phyloP scores from a whole-genome alignment of 2,113 vertebrate species.

The Argyrosomus japonicus region DNA sequence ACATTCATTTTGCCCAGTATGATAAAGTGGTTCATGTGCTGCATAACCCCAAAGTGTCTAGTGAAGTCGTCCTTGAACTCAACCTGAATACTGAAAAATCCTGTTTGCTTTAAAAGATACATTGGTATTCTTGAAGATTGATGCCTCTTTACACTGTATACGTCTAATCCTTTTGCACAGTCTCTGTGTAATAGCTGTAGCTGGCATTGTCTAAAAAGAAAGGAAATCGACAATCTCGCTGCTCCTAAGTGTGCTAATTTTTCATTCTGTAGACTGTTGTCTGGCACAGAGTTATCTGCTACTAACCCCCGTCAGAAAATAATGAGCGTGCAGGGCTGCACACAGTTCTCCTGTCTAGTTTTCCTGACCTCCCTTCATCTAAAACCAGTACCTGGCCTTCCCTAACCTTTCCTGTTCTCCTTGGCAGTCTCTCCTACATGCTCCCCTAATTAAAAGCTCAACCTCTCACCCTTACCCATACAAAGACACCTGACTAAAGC shows the following conservation, averaged over 20 bases:
- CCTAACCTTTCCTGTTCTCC: constrained; percentile 70
- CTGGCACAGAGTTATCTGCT: constrained; percentile 51
- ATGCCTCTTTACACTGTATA: constrained; percentile 7
- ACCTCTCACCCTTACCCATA: constrained; percentile 66
- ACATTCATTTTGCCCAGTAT: constrained; percentile 27
- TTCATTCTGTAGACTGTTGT: constrained; percentile 43
- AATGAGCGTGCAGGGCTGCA: constrained; percentile 67
- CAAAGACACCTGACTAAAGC: constrained; percentile 55
- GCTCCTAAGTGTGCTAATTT: constrained; percentile 45
- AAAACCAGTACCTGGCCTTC: constrained; percentile 54
- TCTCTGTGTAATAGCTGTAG: constrained; percentile 17
- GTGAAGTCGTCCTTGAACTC: constrained; percentile 33
- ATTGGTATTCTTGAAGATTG: neutral
- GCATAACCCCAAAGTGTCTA: constrained; percentile 8
- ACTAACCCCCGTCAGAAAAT: constrained; percentile 66
- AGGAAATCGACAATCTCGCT: constrained; percentile 20
- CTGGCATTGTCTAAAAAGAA: constrained; percentile 8
- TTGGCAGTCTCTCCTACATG: constrained; percentile 72
- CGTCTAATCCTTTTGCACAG: neutral
- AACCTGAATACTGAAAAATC: constrained; percentile 23
- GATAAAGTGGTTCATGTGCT: constrained; percentile 22
- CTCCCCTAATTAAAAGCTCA: constrained; percentile 80
- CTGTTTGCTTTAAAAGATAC: constrained; percentile 2
- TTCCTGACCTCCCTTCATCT: constrained; percentile 61
- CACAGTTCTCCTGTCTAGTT: constrained; percentile 60